phyloP scores from a whole-genome alignment of 2,888 invertebrate genomes.

The Empis livida region DNA sequence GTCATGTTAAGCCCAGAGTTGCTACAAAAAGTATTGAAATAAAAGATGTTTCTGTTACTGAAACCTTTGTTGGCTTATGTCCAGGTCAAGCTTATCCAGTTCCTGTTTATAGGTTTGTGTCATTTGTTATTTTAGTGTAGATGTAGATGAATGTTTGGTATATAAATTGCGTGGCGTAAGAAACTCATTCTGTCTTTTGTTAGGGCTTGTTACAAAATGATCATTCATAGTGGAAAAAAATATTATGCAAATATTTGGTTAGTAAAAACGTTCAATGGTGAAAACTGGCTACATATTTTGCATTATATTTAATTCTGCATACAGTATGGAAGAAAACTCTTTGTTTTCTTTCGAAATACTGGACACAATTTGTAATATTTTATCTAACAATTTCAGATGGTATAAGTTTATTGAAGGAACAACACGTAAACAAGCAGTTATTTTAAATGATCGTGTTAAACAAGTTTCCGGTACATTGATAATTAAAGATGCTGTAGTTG shows the following conservation, averaged over 20 bases:
- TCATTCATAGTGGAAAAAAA: no score
- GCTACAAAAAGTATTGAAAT: slow-evolving; percentile 29
- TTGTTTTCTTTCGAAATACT: neutral
- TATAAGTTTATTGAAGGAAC: slow-evolving; percentile 86
- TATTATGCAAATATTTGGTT: no score
- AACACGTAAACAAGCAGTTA: slow-evolving; percentile 76
- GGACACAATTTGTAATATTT: neutral
- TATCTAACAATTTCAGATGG: slow-evolving; percentile 73
- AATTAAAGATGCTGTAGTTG: slow-evolving; percentile 79
- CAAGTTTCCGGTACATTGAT: slow-evolving; percentile 90
- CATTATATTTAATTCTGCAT: neutral
- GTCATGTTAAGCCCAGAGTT: slow-evolving; percentile 30
- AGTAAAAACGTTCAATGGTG: no score
- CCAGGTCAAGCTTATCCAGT: slow-evolving; percentile 42
- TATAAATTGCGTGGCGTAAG: no score
- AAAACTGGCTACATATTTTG: neutral
- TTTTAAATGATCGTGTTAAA: slow-evolving; percentile 74
- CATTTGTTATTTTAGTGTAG: no score
- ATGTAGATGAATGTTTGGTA: no score
- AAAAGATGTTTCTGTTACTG: slow-evolving; percentile 21
- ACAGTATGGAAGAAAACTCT: neutral
- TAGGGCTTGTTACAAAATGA: no score
- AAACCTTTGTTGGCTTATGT: slow-evolving; percentile 27
- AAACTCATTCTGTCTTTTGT: no score
- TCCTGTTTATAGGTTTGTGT: slow-evolving; percentile 48